These are phyloP conservation scores for Cochlearius cochlearius DNA, from an alignment of 2,113 vertebrate species.

Conservation along the genomic window DNA sequence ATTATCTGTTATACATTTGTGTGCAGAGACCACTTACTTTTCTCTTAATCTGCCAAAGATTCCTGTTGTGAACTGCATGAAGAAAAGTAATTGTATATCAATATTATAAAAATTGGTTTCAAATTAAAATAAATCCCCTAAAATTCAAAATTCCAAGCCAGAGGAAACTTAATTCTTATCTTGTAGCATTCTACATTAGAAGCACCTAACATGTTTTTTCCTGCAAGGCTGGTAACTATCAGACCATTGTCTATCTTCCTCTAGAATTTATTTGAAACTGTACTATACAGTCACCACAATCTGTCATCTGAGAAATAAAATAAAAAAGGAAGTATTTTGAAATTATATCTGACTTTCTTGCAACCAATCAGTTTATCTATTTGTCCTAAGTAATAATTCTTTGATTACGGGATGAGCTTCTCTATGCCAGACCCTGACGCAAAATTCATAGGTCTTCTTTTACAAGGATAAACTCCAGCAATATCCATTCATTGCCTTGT, in stretches of 20 bases:
- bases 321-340: neutral
- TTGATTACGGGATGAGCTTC: neutral
- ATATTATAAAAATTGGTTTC: neutral
- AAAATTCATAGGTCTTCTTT: neutral
- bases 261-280: neutral
- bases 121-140: neutral
- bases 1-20: neutral
- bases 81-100: neutral
- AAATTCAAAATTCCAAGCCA: neutral
- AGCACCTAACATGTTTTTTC: neutral
- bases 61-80: neutral
- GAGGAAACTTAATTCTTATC: neutral
- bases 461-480: neutral
- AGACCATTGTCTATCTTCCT: neutral
- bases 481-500: neutral
- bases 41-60: neutral
- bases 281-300: neutral
- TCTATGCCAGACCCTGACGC: neutral
- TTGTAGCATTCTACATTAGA: neutral
- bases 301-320: neutral
- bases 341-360: neutral
- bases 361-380: neutral
- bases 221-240: neutral
- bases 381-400: neutral
- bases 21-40: neutral